Evolutionary conservation across 2,888 invertebrate species (phyloP), one percentile per base, ranked within the genome.

Genomic region (Dexiosoma caninum): DNA sequence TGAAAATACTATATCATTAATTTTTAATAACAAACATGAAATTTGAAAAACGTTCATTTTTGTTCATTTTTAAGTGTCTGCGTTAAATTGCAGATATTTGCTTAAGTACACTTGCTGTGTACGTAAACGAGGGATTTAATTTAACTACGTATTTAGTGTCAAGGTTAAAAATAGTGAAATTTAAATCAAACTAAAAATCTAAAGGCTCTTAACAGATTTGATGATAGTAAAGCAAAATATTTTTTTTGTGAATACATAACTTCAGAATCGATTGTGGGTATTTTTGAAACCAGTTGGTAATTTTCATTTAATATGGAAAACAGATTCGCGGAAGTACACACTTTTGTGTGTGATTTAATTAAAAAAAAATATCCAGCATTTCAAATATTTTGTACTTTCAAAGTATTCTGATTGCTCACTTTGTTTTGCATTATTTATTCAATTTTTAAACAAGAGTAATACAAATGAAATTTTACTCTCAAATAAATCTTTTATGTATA

Each of bases 401-500:
- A 37, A 40, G 14, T 4, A 2, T 40, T 23, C 27, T 5, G 5
- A 37, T n/a, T 40, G 9, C 40, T 40, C 35, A 37, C n/a, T 40
- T 59, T 6, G 8, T 42, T 42, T 21, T 42, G 21, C 21, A 19
- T 7, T 23, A 49, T 23, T 12, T n/a, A 23, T 23, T n/a, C 21
- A 49, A 2, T 19, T 55, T 32, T 19, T 19, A 19, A 19, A 1
- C 32, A 16, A 32, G 16, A 51, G 30, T 8, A 27, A 12, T 8
- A 19, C 12, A 60, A 14, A 5, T 23, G 10, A 14, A 59, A 14
- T n/a, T n/a, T n/a, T n/a, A n/a, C 27, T 16, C 27, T 60, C 37
- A 60, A 60, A 60, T 60, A 27, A 27, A 60, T 19, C 14, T 32
- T 44, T n/a, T 7, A 44, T 60, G 10, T 49, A 10, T 23, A 60